These are phyloP conservation scores for Lophius piscatorius DNA, from an alignment of 2,113 vertebrate genomes.

Conservation along the genomic window DNA sequence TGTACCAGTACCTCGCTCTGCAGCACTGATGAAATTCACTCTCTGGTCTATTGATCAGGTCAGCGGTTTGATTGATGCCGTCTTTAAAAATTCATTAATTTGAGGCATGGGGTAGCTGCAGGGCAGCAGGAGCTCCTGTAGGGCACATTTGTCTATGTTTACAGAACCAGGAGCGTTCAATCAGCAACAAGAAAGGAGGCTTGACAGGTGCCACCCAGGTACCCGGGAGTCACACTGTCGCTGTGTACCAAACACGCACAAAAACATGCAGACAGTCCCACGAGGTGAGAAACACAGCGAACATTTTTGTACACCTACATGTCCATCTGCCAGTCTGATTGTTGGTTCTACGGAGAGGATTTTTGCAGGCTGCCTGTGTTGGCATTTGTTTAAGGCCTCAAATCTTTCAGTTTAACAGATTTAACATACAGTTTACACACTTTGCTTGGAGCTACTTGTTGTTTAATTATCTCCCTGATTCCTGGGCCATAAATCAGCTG, in stretches of 20 bases:
- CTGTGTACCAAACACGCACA: background rate
- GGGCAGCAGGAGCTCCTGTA: conserved; percentile 53
- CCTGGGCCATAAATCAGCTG: conserved; percentile 30
- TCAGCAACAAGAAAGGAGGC: conserved; percentile 36
- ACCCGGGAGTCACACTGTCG: conserved; percentile 39
- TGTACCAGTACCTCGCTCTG: conserved; percentile 16
- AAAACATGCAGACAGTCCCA: conserved; percentile 8
- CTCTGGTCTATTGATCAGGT: conserved; percentile 73
- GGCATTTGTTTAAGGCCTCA: conserved; percentile 3
- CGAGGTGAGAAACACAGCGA: background rate
- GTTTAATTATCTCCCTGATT: conserved; percentile 23
- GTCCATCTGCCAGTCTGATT: conserved; percentile 5
- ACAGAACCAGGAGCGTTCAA: conserved; percentile 60
- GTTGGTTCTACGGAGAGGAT: too few species aligned
- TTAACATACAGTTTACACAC: conserved; percentile 7
- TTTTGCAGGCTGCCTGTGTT: too few species aligned
- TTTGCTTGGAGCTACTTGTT: conserved; percentile 23
- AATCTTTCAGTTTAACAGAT: conserved; percentile 27
- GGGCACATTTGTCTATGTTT: conserved; percentile 71
- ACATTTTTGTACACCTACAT: background rate
- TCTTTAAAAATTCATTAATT: conserved; percentile 81
- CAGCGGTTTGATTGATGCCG: conserved; percentile 74
- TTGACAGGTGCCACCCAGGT: conserved; percentile 28
- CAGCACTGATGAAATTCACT: conserved; percentile 61
- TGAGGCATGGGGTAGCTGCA: conserved; percentile 57